Evolutionary conservation across 2,888 invertebrate genomes (phyloP).

Genomic region (Caenorhabditis afra): DNA sequence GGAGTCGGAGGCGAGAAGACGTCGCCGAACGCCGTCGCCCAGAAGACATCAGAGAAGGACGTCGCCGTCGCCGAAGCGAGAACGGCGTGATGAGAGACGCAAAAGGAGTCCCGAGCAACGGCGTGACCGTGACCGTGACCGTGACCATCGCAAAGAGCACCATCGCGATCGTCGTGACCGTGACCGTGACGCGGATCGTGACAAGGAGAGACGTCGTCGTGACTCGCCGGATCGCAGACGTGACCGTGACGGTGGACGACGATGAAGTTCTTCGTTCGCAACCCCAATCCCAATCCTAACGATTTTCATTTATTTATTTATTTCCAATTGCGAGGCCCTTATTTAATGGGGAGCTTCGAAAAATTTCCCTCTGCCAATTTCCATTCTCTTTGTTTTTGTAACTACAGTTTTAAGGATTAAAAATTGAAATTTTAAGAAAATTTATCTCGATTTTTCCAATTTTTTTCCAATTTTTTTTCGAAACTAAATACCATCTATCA

Average conservation of each 20-base stretch:
- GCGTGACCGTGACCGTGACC: not conserved
- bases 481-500: no score
- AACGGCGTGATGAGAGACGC: conserved; percentile 12
- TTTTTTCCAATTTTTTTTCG: no score
- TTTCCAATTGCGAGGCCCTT: no score
- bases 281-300: no score
- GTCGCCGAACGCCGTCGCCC: not conserved
- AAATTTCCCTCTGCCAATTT: no score
- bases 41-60: conserved; percentile 28
- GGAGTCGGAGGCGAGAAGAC: not conserved
- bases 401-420: no score
- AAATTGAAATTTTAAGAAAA: no score
- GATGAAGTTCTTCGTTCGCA: no score
- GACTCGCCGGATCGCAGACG: conserved; percentile 30
- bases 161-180: conserved; percentile 12
- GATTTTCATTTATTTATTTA: no score
- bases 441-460: no score
- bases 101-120: conserved; percentile 15
- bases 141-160: not conserved
- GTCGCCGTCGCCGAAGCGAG: conserved; percentile 46
- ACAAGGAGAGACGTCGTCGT: conserved; percentile 10
- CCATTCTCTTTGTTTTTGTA: no score
- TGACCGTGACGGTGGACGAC: not conserved
- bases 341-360: no score
- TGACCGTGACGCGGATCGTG: conserved; percentile 11